These are phyloP conservation scores for Neodiprion fabricii DNA, from an alignment of 1,140 invertebrate species.

Conservation along the genomic window DNA sequence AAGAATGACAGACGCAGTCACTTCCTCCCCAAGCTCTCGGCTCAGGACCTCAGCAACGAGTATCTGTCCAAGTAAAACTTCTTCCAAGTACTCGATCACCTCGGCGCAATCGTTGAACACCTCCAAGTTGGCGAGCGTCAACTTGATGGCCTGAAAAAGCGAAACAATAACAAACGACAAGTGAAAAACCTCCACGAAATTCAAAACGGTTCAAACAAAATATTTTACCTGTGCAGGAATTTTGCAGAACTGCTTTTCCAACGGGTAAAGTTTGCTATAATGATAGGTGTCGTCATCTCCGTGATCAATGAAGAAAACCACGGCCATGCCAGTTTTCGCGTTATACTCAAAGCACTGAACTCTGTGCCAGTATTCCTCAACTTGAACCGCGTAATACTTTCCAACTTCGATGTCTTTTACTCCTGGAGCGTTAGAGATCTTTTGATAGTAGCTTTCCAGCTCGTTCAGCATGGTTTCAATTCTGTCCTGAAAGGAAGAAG, in stretches of 20 bases:
- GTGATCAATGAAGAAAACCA: slow-evolving; percentile 69
- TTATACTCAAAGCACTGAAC: slow-evolving; percentile 64
- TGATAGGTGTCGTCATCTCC: slow-evolving; percentile 65
- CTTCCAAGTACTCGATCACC: slow-evolving; percentile 32
- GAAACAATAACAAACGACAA: slow-evolving; percentile 19
- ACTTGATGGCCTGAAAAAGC: slow-evolving; percentile 63
- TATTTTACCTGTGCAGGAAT: slow-evolving; percentile 66
- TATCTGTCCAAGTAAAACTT: slow-evolving; percentile 31
- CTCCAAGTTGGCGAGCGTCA: slow-evolving; percentile 67
- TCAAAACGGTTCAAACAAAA: slow-evolving; percentile 9
- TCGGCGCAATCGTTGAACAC: slow-evolving; percentile 54
- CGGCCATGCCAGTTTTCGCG: slow-evolving; percentile 50
- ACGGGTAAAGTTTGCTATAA: slow-evolving; percentile 58
- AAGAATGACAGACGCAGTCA: slow-evolving; percentile 30
- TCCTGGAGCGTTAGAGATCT: slow-evolving; percentile 36
- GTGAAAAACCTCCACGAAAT: background rate
- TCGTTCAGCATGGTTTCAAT: slow-evolving; percentile 62
- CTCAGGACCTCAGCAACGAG: slow-evolving; percentile 30
- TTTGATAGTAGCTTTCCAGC: slow-evolving; percentile 65
- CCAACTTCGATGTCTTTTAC: slow-evolving; percentile 35
- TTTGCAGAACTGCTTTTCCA: slow-evolving; percentile 64
- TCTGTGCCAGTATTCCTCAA: slow-evolving; percentile 67
- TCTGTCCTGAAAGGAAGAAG: slow-evolving; percentile 53
- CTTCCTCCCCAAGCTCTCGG: slow-evolving; percentile 25
- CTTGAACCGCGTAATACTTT: slow-evolving; percentile 66